Percentiles rank a stretch among this genome's conserved stretches.
Evolutionary conservation across 2,113 vertebrate genomes (phyloP).

Genomic region (Xenopus laevis): DNA sequence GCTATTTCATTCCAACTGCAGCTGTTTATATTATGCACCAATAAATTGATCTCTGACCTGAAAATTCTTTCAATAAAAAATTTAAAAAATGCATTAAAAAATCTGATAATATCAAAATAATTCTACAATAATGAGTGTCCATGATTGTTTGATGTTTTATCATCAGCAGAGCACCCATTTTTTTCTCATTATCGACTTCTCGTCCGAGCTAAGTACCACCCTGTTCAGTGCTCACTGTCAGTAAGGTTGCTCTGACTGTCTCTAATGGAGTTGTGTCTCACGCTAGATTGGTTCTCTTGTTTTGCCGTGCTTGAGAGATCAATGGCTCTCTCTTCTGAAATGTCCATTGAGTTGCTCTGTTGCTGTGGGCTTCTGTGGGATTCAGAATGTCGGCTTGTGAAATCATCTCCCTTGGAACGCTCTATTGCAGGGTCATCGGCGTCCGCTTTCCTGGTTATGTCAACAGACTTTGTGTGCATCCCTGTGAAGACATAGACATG

Average conservation of each 20-base stretch:
- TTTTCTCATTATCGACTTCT: not conserved
- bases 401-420: constrained; percentile 53
- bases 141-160: constrained; percentile 9
- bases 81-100: constrained; percentile 16
- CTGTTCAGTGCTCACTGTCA: constrained; percentile 59
- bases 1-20: constrained; percentile 4
- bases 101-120: constrained; percentile 8
- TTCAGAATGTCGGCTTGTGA: constrained; percentile 49
- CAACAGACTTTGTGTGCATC: constrained; percentile 92
- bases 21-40: not conserved
- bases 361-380: constrained; percentile 45
- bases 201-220: not conserved
- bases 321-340: constrained; percentile 73
- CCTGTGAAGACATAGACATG: constrained; percentile 62
- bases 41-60: constrained; percentile 18
- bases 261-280: constrained; percentile 45
- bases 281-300: constrained; percentile 62
- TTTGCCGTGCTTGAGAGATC: constrained; percentile 88
- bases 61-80: constrained; percentile 11
- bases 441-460: constrained; percentile 70
- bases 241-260: constrained; percentile 41
- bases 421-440: constrained; percentile 61
- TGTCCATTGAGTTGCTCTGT: constrained; percentile 48
- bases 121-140: constrained; percentile 20
- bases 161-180: not conserved